Conservation (phyloP, 2,113 vertebrate species). For the Rattus rattus region DNA sequence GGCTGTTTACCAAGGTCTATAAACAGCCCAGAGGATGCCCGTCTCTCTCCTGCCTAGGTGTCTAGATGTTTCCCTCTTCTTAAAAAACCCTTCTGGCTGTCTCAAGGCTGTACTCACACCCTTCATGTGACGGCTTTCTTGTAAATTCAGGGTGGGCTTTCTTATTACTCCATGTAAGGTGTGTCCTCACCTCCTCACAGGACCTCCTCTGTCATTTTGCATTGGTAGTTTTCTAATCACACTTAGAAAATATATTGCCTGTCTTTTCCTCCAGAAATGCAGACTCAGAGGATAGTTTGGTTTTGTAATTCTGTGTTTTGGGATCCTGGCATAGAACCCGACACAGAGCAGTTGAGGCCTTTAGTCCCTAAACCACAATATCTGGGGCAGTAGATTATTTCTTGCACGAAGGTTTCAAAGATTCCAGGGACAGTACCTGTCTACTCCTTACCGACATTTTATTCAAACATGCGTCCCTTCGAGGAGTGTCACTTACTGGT, state of each 20-base stretch:
- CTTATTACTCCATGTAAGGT: background rate
- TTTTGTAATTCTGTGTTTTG: background rate
- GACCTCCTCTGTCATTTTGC: background rate
- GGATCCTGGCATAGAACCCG: background rate
- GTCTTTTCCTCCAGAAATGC: slow-evolving; percentile 4
- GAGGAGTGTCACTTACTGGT: background rate
- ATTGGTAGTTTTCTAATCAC: background rate
- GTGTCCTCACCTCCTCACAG: background rate
- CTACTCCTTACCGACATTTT: background rate
- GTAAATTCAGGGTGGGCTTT: background rate
- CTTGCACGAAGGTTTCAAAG: background rate
- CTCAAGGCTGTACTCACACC: background rate
- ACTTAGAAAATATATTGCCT: background rate
- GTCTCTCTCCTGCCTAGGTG: background rate
- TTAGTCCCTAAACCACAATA: background rate
- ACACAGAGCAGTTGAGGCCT: background rate
- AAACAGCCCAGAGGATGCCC: background rate
- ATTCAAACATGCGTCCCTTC: background rate
- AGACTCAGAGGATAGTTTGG: background rate
- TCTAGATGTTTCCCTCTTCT: background rate
- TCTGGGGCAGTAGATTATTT: background rate
- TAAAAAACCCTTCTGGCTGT: background rate
- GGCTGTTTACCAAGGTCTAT: background rate
- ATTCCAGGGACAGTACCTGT: background rate
- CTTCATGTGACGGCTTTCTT: background rate